A percentile compares a stretch with the other conserved stretches of the same genome.
phyloP scores from a whole-genome alignment of 2,797 vertebrate genomes.

The Hephaestus fuliginosus region DNA sequence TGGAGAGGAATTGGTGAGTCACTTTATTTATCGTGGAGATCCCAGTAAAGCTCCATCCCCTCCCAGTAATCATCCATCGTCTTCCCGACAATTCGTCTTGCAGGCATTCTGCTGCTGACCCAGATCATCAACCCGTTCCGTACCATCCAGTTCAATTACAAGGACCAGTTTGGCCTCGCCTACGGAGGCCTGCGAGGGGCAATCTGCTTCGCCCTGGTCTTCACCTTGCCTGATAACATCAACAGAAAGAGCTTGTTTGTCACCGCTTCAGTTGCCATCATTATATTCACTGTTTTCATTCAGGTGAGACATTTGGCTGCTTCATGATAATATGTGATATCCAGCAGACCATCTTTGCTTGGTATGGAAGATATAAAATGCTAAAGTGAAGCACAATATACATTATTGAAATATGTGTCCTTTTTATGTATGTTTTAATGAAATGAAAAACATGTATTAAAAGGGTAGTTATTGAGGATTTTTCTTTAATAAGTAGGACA shows the following conservation, averaged over 20 bases:
- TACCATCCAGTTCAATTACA: constrained; percentile 92
- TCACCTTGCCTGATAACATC: constrained; percentile 91
- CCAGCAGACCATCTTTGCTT: no score
- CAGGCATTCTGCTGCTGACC: constrained; percentile 93
- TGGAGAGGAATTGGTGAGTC: constrained; percentile 92
- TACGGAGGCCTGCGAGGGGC: constrained; percentile 96
- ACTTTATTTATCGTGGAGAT: no score
- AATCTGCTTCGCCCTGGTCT: constrained; percentile 94
- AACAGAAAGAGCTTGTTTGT: constrained; percentile 91
- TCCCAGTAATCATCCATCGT: neutral
- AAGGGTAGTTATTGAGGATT: no score
- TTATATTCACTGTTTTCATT: constrained; percentile 95
- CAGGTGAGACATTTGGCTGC: constrained; percentile 82
- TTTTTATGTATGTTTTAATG: neutral
- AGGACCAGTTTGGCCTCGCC: constrained; percentile 96
- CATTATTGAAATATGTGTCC: no score
- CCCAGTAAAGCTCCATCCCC: neutral
- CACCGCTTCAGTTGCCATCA: constrained; percentile 91
- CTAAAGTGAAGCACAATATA: no score
- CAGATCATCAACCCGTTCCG: constrained; percentile 95
- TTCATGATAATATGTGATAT: neutral
- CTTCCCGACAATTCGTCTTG: constrained; percentile 11
- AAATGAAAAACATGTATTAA: no score
- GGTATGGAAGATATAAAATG: no score
- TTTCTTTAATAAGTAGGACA: no score